phyloP scores from a whole-genome alignment of 2,888 invertebrate species.

The Oscheius onirici region DNA sequence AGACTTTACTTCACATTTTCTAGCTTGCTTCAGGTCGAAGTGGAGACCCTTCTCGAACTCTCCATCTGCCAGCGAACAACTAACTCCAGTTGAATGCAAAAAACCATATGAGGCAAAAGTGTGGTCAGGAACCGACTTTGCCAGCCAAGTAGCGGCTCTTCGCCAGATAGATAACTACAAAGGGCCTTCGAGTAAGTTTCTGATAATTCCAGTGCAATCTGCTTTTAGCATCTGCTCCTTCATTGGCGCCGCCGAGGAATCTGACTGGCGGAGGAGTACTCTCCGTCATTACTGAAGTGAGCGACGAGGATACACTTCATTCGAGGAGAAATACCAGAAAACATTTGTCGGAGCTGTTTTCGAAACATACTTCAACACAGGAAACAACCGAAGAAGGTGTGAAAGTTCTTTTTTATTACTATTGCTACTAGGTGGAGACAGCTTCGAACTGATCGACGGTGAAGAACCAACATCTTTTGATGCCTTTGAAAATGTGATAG shows the following conservation, averaged over 20 bases:
- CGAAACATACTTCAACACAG: background rate
- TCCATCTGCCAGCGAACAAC: conserved; percentile 26
- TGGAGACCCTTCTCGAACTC: conserved; percentile 4
- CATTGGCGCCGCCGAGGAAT: conserved; percentile 1
- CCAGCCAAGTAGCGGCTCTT: background rate
- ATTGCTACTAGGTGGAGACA: background rate
- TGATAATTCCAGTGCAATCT: background rate
- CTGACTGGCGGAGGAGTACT: conserved; percentile 31
- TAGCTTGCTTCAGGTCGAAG: background rate
- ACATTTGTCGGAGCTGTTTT: background rate
- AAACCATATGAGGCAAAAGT: too few relatives aligned
- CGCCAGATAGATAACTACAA: too few relatives aligned
- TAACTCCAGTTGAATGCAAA: conserved; percentile 17
- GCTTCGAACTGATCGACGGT: conserved; percentile 1
- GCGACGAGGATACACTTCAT: conserved; percentile 51
- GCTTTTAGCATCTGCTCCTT: conserved; percentile 4
- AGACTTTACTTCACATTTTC: conserved; percentile 16
- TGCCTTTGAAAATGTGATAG: background rate
- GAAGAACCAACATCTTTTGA: background rate
- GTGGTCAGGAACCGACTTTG: background rate
- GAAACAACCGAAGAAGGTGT: background rate
- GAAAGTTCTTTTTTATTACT: background rate
- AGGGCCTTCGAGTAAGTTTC: conserved; percentile 6
- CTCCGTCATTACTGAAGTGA: conserved; percentile 61
- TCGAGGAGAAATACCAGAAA: conserved; percentile 38